Evolutionary conservation across 2,888 invertebrate genomes (phyloP).

Genomic region (Formica aserva): DNA sequence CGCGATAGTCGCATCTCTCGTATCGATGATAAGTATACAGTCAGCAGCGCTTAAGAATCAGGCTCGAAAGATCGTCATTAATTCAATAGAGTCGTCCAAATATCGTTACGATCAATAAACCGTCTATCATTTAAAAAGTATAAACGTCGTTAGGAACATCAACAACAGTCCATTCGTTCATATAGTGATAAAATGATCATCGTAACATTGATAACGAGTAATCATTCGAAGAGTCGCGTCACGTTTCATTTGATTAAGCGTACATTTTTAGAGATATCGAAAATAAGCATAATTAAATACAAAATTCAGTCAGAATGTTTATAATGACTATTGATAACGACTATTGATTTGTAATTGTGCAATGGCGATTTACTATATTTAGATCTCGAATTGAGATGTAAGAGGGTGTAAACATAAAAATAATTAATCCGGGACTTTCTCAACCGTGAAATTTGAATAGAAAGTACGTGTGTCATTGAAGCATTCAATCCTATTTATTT

Average conservation of each 20-base stretch:
- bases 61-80: slow-evolving; percentile 6
- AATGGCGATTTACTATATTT: not conserved
- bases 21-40: not conserved
- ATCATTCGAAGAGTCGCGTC: not conserved
- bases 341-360: not conserved
- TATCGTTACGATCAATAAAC: slow-evolving; percentile 11
- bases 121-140: not conserved
- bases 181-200: not conserved
- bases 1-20: not conserved
- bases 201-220: not conserved
- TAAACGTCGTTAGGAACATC: not conserved
- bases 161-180: not conserved
- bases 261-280: not conserved
- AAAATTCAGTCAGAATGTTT: not conserved
- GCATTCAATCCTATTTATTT: not conserved
- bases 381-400: not conserved
- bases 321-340: too few relatives aligned
- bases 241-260: not conserved
- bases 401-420: not conserved
- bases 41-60: not conserved
- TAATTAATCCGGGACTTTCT: not conserved
- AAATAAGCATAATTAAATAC: not conserved
- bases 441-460: not conserved
- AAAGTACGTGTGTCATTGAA: not conserved
- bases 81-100: slow-evolving; percentile 24